phyloP scores from a whole-genome alignment of 2,797 vertebrate genomes.

The Coregonus ussuriensis region DNA sequence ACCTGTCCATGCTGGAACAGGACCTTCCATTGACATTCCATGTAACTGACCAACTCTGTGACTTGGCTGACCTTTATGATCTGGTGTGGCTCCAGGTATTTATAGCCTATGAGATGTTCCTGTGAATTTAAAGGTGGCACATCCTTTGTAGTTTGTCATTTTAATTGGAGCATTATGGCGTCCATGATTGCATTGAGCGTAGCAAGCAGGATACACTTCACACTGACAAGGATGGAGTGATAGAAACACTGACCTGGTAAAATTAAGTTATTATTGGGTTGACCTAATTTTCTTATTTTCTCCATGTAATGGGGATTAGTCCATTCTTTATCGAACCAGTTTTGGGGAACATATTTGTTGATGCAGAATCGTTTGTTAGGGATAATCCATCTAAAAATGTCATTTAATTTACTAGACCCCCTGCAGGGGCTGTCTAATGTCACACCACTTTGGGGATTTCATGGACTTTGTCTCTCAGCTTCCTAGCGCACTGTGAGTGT shows the following conservation, averaged over 20 bases:
- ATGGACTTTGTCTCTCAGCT: constrained; percentile 34
- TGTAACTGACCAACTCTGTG: neutral
- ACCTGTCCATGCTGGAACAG: neutral
- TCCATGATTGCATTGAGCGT: neutral
- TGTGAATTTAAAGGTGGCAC: neutral
- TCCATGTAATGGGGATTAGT: constrained; percentile 44
- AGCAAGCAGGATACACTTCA: neutral
- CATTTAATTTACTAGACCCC: constrained; percentile 43
- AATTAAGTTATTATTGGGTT: constrained; percentile 31
- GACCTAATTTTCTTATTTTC: constrained; percentile 62
- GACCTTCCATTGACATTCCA: neutral
- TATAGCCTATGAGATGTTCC: neutral
- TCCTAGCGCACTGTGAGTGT: constrained; percentile 29
- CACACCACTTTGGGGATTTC: constrained; percentile 39
- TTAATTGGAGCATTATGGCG: neutral
- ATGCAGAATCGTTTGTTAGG: constrained; percentile 27
- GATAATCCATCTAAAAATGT: constrained; percentile 66
- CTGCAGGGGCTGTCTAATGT: constrained; percentile 37
- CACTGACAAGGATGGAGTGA: neutral
- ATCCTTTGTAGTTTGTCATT: neutral
- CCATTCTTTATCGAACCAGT: constrained; percentile 52
- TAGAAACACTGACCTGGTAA: neutral
- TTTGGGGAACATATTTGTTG: constrained; percentile 52
- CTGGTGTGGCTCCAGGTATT: neutral
- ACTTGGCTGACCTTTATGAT: neutral